Conservation (phyloP, 2,797 vertebrate genomes). For the Gymnodraco acuticeps region DNA sequence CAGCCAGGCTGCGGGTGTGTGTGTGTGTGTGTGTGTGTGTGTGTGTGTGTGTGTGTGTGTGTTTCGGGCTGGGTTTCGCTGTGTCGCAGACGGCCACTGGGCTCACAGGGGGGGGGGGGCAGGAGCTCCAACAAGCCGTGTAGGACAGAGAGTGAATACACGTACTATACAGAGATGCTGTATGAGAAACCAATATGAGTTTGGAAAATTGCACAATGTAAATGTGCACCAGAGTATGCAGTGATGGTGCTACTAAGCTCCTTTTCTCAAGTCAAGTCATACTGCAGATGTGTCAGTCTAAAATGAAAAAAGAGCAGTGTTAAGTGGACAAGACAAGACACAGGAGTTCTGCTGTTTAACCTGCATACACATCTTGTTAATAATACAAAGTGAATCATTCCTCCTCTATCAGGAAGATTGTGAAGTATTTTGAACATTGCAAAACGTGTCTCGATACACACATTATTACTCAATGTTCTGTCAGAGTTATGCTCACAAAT, state of each 20-base stretch:
- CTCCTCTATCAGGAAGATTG: constrained; percentile 2
- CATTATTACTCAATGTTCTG: not conserved
- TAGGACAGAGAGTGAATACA: no score
- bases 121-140: no score
- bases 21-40: no score
- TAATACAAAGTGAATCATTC: constrained; percentile 21
- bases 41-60: no score
- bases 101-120: no score
- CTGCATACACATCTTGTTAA: not conserved
- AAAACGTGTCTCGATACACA: constrained; percentile 16
- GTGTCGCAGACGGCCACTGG: no score
- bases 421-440: no score
- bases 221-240: not conserved
- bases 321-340: not conserved
- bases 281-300: not conserved
- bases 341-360: constrained; percentile 2
- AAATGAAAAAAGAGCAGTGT: constrained; percentile 2
- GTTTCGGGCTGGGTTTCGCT: no score
- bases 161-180: no score
- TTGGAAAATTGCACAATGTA: no score
- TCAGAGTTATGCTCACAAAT: constrained; percentile 8
- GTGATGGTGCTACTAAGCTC: not conserved
- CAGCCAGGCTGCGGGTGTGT: no score
- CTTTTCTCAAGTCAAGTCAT: not conserved
- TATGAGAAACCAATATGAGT: no score